Percentiles rank a stretch among this genome's conserved stretches.
These are phyloP conservation scores for Rhinopomastus cyanomelas DNA, from an alignment of 2,113 vertebrate genomes.

Conservation along the genomic window DNA sequence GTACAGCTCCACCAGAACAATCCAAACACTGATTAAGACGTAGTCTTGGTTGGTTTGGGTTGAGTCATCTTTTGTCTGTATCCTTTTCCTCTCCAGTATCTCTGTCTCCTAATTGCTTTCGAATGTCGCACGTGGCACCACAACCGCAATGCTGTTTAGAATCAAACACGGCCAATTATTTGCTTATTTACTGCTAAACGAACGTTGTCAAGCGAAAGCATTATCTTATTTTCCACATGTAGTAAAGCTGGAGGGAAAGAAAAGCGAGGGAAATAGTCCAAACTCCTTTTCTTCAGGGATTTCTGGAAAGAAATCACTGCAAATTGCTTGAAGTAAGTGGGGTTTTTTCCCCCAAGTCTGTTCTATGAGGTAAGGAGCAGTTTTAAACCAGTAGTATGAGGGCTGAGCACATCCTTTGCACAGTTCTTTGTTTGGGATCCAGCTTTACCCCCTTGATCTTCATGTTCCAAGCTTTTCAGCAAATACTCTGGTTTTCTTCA, in stretches of 20 bases:
- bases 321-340: neutral
- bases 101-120: slow-evolving; percentile 20
- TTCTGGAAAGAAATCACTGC: slow-evolving; percentile 1
- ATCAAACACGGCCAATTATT: slow-evolving; percentile 27
- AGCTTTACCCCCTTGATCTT: neutral
- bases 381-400: neutral
- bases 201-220: neutral
- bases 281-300: neutral
- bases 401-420: neutral
- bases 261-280: neutral
- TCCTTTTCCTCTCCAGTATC: slow-evolving; percentile 14
- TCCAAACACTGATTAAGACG: slow-evolving; percentile 18
- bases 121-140: neutral
- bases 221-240: slow-evolving; percentile 20
- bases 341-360: neutral
- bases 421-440: neutral
- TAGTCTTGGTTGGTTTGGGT: slow-evolving; percentile 21
- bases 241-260: neutral
- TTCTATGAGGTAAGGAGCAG: neutral
- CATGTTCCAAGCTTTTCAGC: neutral
- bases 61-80: slow-evolving; percentile 38
- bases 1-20: slow-evolving; percentile 30
- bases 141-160: slow-evolving; percentile 34
- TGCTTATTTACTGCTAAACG: slow-evolving; percentile 43
- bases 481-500: neutral